These are phyloP conservation scores for Mustelus asterias DNA, from an alignment of 2,113 vertebrate genomes.

Conservation along the genomic window DNA sequence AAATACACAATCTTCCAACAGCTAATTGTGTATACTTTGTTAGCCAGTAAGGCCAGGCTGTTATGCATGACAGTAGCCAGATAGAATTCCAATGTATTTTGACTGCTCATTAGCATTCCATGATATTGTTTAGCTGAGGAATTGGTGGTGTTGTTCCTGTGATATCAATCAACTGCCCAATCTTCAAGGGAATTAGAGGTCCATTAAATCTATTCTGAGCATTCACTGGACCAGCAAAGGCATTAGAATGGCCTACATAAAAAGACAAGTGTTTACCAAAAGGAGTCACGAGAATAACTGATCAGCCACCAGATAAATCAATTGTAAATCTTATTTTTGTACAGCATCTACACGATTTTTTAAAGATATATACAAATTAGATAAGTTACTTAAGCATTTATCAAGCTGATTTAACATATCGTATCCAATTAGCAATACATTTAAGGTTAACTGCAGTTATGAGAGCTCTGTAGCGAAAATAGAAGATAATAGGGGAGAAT, in stretches of 20 bases:
- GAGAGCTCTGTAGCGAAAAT: background rate
- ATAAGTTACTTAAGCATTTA: background rate
- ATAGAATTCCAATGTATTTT: background rate
- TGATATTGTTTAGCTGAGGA: background rate
- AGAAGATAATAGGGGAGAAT: background rate
- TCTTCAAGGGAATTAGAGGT: background rate
- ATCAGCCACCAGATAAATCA: background rate
- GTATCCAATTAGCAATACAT: background rate
- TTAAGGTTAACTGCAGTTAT: background rate
- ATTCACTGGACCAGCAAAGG: background rate
- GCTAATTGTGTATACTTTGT: background rate
- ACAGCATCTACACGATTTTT: background rate
- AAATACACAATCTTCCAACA: background rate
- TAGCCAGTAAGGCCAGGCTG: background rate
- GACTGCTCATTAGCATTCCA: background rate
- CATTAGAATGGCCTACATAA: background rate
- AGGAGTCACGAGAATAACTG: background rate
- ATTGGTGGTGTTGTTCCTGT: background rate
- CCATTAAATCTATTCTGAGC: background rate
- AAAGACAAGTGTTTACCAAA: background rate
- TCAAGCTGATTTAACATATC: background rate
- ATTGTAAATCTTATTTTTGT: background rate
- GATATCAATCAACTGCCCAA: background rate
- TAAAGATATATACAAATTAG: background rate
- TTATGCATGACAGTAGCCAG: background rate